A percentile compares a stretch with the other conserved stretches of the same genome.
These are phyloP conservation scores for Leiothrix lutea DNA, from an alignment of 2,113 vertebrate genomes.

Conservation along the genomic window DNA sequence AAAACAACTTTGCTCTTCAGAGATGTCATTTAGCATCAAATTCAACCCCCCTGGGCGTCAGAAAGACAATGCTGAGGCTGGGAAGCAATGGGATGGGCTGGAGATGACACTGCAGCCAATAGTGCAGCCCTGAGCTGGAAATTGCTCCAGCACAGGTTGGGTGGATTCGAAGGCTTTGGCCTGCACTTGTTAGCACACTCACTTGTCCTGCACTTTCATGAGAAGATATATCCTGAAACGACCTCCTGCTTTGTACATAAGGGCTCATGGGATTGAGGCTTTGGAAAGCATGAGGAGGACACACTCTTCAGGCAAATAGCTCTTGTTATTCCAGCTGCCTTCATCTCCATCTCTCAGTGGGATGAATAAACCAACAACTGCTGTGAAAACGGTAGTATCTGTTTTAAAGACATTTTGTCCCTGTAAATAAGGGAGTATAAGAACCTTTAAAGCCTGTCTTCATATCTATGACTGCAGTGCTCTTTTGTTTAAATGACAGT, in stretches of 20 bases:
- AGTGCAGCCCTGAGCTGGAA: not conserved
- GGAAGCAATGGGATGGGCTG: not conserved
- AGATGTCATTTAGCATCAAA: not conserved
- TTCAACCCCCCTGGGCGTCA: fast-evolving
- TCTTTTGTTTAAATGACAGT: not conserved
- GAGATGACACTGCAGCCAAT: not conserved
- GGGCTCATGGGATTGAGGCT: not conserved
- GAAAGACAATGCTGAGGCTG: not conserved
- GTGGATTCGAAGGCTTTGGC: not conserved
- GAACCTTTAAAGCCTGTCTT: not conserved
- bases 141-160: not conserved
- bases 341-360: not conserved
- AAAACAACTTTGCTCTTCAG: not conserved
- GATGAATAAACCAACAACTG: not conserved
- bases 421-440: not conserved
- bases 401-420: not conserved
- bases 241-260: not conserved
- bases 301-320: slow-evolving; percentile 1
- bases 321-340: not conserved
- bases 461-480: not conserved
- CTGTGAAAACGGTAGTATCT: not conserved
- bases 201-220: not conserved
- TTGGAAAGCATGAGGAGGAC: not conserved
- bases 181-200: not conserved
- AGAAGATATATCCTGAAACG: not conserved